phyloP scores from a whole-genome alignment of 2,797 vertebrate genomes.

The Propithecus deckenii region DNA sequence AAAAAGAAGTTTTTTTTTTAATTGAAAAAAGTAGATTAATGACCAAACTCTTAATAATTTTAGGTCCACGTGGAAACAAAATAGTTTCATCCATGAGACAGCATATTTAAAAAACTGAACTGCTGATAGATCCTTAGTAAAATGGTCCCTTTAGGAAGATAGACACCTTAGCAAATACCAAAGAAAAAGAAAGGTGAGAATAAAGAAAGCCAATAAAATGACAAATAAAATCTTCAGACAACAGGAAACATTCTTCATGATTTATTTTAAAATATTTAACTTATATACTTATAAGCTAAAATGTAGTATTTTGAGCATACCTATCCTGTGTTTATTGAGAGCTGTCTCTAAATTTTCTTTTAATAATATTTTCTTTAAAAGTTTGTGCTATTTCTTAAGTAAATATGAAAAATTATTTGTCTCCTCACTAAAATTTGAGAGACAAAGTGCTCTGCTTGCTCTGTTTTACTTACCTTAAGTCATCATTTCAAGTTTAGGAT shows the following conservation, averaged over 20 bases:
- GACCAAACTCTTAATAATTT: background rate
- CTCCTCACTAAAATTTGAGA: background rate
- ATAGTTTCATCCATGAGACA: background rate
- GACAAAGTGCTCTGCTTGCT: background rate
- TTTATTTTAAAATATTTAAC: background rate
- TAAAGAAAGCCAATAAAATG: background rate
- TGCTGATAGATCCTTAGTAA: background rate
- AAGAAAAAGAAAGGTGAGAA: background rate
- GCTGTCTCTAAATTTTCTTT: background rate
- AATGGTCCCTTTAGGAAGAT: background rate
- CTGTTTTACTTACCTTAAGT: background rate
- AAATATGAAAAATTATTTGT: background rate
- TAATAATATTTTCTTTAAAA: background rate
- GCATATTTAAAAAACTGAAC: background rate
- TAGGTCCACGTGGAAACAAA: background rate
- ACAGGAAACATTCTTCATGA: background rate
- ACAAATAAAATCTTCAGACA: background rate
- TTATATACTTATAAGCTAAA: background rate
- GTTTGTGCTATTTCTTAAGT: background rate
- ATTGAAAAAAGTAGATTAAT: background rate
- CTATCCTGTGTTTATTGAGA: background rate
- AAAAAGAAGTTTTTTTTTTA: background rate
- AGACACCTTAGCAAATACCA: background rate
- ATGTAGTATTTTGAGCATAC: background rate
- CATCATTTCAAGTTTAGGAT: background rate